phyloP scores from a whole-genome alignment of 2,113 vertebrate genomes.

The Trogon surrucura region DNA sequence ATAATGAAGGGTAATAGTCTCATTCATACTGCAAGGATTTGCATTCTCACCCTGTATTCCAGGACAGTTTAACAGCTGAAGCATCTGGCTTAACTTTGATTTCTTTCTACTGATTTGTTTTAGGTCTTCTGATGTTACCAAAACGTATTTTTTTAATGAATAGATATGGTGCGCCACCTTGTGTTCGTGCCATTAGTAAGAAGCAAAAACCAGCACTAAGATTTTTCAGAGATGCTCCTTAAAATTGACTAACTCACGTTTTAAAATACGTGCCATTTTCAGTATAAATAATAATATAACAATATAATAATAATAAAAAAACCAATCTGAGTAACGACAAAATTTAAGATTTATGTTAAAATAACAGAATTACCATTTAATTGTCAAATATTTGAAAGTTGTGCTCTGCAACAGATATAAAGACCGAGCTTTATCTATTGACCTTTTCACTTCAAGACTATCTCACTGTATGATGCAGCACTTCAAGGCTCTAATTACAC shows the following conservation, averaged over 20 bases:
- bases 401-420: background rate
- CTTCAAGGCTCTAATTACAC: background rate
- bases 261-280: background rate
- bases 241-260: background rate
- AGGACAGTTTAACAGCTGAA: background rate
- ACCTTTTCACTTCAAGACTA: background rate
- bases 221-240: background rate
- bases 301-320: too few species aligned
- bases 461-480: background rate
- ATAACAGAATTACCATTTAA: background rate
- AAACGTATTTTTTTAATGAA: slow-evolving; percentile 11
- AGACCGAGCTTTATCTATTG: background rate
- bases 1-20: background rate
- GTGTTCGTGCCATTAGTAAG: slow-evolving; percentile 27
- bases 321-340: background rate
- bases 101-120: slow-evolving; percentile 25
- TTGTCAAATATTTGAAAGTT: background rate
- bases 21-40: background rate
- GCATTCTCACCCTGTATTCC: background rate
- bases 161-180: slow-evolving; percentile 73
- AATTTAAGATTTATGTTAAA: background rate
- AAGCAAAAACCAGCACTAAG: background rate
- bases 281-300: background rate
- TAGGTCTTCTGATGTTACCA: background rate
- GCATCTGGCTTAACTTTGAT: slow-evolving; percentile 10